Percentiles rank a stretch among this genome's conserved stretches.
These are phyloP conservation scores for Brachionus angularis DNA, from an alignment of 1,140 invertebrate genomes.

Conservation along the genomic window DNA sequence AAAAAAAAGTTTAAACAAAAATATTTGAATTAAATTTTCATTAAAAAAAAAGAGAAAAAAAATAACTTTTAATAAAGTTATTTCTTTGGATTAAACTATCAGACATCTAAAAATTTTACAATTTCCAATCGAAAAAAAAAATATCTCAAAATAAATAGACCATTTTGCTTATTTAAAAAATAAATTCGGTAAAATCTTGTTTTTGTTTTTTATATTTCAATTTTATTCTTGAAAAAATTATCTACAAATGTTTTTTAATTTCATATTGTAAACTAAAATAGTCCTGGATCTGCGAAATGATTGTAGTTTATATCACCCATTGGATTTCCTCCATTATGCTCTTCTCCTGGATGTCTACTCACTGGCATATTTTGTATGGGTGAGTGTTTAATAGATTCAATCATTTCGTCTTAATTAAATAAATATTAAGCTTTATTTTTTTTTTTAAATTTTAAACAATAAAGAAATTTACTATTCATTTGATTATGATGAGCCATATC, in stretches of 20 bases:
- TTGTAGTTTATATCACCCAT: constrained; percentile 18
- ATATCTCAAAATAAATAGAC: too few relatives aligned
- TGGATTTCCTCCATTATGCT: neutral
- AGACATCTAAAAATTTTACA: too few relatives aligned
- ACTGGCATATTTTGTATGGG: constrained; percentile 20
- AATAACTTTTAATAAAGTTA: too few relatives aligned
- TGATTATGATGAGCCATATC: constrained; percentile 9
- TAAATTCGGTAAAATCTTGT: too few relatives aligned
- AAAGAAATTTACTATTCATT: constrained; percentile 32
- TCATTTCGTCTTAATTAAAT: constrained; percentile 27
- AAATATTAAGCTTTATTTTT: neutral
- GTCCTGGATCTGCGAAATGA: constrained; percentile 1
- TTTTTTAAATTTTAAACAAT: neutral
- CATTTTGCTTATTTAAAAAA: neutral
- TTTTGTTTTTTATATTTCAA: neutral
- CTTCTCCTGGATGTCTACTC: neutral
- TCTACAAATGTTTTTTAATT: too few relatives aligned
- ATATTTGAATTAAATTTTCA: too few relatives aligned
- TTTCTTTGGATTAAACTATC: too few relatives aligned
- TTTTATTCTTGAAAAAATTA: constrained; percentile 15
- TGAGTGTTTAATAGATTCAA: constrained; percentile 36
- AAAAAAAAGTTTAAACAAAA: too few relatives aligned
- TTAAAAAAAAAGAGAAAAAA: too few relatives aligned
- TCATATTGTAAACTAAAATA: too few relatives aligned
- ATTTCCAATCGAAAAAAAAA: too few relatives aligned